Conservation (phyloP, 2,888 invertebrate genomes). For the Pteria penguin region DNA sequence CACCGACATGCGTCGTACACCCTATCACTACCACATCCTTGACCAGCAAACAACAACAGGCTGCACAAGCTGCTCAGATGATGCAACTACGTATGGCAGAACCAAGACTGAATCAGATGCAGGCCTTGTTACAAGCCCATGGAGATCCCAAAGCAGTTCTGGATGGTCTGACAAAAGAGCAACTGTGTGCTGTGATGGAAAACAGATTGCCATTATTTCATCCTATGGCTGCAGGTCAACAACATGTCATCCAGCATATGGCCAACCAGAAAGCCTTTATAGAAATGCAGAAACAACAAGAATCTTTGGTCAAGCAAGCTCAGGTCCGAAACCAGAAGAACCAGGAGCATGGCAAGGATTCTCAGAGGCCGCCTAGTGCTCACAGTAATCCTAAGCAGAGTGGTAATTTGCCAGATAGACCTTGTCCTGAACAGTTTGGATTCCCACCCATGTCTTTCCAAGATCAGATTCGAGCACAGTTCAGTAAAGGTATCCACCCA, state of each 20-base stretch:
- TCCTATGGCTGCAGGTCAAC: neutral
- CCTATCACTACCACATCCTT: constrained; percentile 39
- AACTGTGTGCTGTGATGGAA: neutral
- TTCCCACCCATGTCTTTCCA: constrained; percentile 22
- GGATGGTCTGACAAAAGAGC: constrained; percentile 20
- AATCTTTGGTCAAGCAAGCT: neutral
- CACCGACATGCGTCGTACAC: constrained; percentile 45
- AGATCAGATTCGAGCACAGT: constrained; percentile 20
- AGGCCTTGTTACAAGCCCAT: neutral
- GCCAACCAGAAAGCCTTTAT: constrained; percentile 51
- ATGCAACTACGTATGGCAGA: constrained; percentile 63
- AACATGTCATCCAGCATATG: constrained; percentile 49
- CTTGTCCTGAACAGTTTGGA: constrained; percentile 18
- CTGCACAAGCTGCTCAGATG: constrained; percentile 28
- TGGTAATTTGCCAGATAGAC: constrained; percentile 10
- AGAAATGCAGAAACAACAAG: constrained; percentile 19
- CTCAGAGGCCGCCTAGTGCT: constrained; percentile 51
- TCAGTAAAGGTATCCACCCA: constrained; percentile 13
- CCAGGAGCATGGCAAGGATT: constrained; percentile 9
- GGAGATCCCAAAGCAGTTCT: constrained; percentile 3
- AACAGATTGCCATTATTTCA: constrained; percentile 6
- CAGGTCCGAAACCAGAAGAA: constrained; percentile 12
- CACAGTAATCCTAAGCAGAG: constrained; percentile 40
- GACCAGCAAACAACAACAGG: constrained; percentile 25
- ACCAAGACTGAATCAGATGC: constrained; percentile 16